Percentiles rank a stretch among this genome's conserved stretches.
phyloP scores from a whole-genome alignment of 2,888 invertebrate species.

The Drosophila mettleri region DNA sequence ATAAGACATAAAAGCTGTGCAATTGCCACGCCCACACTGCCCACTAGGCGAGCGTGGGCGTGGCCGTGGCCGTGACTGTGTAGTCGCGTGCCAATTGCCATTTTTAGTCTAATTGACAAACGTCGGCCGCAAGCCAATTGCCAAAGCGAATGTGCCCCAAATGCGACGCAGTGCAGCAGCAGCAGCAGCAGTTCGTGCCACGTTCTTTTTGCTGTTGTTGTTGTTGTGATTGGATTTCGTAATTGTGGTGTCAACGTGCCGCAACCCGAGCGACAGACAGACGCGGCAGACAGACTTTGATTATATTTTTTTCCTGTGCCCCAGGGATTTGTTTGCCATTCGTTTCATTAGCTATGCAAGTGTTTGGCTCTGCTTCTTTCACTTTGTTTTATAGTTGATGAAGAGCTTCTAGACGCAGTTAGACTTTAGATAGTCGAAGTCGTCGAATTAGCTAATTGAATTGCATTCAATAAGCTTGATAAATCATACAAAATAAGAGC shows the following conservation, averaged over 20 bases:
- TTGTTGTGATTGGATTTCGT: constrained; percentile 38
- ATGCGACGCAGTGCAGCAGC: constrained; percentile 68
- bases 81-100: constrained; percentile 66
- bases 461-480: background rate
- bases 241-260: constrained; percentile 58
- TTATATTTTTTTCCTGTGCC: constrained; percentile 9
- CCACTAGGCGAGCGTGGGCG: background rate
- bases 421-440: background rate
- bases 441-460: constrained; percentile 6
- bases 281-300: constrained; percentile 39
- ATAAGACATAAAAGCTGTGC: constrained; percentile 51
- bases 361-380: background rate
- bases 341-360: constrained; percentile 13
- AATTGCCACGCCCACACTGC: background rate
- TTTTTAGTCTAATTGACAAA: constrained; percentile 70
- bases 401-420: background rate
- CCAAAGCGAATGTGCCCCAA: constrained; percentile 33
- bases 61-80: constrained; percentile 25
- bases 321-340: constrained; percentile 22
- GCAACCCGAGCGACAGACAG: constrained; percentile 30
- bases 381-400: background rate
- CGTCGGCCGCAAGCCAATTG: constrained; percentile 17
- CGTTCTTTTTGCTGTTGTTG: background rate
- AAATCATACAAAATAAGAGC: background rate
- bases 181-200: background rate